Percentiles rank a stretch among this genome's conserved stretches.
Evolutionary conservation across 2,888 invertebrate species (phyloP).

Genomic region (Caenorhabditis virilis): DNA sequence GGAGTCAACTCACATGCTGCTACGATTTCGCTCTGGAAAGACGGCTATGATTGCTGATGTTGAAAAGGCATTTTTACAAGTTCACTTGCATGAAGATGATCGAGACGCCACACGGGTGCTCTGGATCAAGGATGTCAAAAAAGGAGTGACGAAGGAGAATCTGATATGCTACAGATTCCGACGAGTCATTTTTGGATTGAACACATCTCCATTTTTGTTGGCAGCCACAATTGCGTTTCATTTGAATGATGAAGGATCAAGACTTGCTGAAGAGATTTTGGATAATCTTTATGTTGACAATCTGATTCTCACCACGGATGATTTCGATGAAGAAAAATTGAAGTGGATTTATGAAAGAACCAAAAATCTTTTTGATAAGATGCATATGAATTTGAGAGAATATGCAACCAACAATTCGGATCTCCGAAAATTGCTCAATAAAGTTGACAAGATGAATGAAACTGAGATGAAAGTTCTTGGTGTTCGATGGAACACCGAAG

Average conservation of each 20-base stretch:
- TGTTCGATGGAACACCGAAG: not conserved
- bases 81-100: constrained; percentile 27
- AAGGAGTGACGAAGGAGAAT: constrained; percentile 18
- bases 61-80: constrained; percentile 44
- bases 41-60: constrained; percentile 30
- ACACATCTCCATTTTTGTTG: constrained; percentile 29
- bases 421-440: not conserved
- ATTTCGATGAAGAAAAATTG: too few relatives aligned
- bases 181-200: constrained; percentile 42
- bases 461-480: not conserved
- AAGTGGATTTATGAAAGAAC: constrained; percentile 1
- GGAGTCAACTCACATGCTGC: constrained; percentile 16
- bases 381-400: constrained; percentile 28
- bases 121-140: constrained; percentile 20
- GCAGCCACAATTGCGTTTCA: constrained; percentile 4
- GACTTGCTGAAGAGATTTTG: constrained; percentile 1
- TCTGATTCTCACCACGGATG: constrained; percentile 4
- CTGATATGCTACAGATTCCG: constrained; percentile 27
- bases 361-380: not conserved
- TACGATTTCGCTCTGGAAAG: constrained; percentile 22
- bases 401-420: constrained; percentile 34
- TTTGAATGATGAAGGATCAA: not conserved
- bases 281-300: constrained; percentile 16
- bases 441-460: not conserved
- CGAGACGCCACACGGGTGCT: constrained; percentile 35